Percentiles rank a stretch among this genome's conserved stretches.
Conservation (phyloP, 2,888 invertebrate species). For the Chesias legatella region DNA sequence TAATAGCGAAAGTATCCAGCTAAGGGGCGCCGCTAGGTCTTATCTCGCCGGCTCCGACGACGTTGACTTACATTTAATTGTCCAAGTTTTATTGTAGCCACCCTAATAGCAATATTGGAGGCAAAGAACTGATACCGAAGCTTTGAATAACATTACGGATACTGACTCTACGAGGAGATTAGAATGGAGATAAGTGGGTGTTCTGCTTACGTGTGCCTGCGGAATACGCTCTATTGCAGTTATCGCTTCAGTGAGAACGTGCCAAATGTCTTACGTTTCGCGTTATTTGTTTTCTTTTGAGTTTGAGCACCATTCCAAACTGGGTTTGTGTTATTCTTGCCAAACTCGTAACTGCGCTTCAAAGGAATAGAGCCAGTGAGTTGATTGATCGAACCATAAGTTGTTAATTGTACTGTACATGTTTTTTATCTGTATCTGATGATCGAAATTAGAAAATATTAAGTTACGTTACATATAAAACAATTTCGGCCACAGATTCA, state of each 20-base stretch:
- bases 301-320: slow-evolving; percentile 2
- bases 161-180: slow-evolving; percentile 33
- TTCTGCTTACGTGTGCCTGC: slow-evolving; percentile 26
- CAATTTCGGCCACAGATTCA: no score
- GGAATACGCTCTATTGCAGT: slow-evolving; percentile 27
- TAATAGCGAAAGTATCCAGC: slow-evolving; percentile 66
- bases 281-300: slow-evolving; percentile 15
- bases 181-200: slow-evolving; percentile 28
- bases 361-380: background rate
- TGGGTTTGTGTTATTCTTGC: no score
- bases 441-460: no score
- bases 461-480: no score
- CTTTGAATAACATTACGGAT: slow-evolving; percentile 49
- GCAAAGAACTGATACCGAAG: slow-evolving; percentile 51
- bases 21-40: slow-evolving; percentile 64
- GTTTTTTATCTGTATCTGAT: no score
- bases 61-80: slow-evolving; percentile 75
- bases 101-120: slow-evolving; percentile 65
- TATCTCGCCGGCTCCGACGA: slow-evolving; percentile 64
- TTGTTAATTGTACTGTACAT: no score
- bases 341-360: background rate
- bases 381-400: no score
- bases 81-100: slow-evolving; percentile 73
- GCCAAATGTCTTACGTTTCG: slow-evolving; percentile 27
- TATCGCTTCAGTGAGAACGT: slow-evolving; percentile 25